These are phyloP conservation scores for Protonemura montana DNA, from an alignment of 2,888 invertebrate species.

Conservation along the genomic window DNA sequence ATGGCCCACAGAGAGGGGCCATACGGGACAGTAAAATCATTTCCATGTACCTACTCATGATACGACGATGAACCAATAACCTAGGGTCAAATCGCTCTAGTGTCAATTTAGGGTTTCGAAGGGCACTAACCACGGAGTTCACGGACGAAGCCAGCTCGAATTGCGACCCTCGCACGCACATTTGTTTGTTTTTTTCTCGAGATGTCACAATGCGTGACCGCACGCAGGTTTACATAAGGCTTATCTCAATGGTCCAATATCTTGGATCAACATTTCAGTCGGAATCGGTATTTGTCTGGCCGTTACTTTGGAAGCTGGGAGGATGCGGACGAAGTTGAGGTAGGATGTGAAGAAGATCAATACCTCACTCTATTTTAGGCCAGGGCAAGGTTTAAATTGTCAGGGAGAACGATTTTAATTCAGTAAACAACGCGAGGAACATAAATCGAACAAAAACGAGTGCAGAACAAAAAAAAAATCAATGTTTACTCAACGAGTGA, in stretches of 20 bases:
- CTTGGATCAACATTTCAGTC: background rate
- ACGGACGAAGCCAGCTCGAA: background rate
- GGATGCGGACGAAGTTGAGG: background rate
- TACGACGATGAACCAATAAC: background rate
- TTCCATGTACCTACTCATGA: background rate
- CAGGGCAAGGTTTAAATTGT: background rate
- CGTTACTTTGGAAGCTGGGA: background rate
- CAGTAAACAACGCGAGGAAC: too few relatives aligned
- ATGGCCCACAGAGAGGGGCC: background rate
- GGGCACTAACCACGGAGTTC: background rate
- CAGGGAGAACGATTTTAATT: too few relatives aligned
- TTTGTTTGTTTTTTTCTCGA: background rate
- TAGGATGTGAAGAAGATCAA: background rate
- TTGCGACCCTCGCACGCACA: background rate
- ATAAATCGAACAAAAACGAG: too few relatives aligned
- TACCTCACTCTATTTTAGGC: background rate
- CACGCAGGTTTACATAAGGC: background rate
- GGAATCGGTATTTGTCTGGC: background rate
- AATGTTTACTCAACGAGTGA: too few relatives aligned
- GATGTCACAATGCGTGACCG: background rate
- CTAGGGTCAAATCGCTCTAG: background rate
- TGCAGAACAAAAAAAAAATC: too few relatives aligned
- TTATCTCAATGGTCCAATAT: background rate
- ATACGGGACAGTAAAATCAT: background rate
- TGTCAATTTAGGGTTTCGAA: background rate